A percentile compares a stretch with the other conserved stretches of the same genome.
phyloP scores from a whole-genome alignment of 2,797 vertebrate species.

The Macropus fuliginosus region DNA sequence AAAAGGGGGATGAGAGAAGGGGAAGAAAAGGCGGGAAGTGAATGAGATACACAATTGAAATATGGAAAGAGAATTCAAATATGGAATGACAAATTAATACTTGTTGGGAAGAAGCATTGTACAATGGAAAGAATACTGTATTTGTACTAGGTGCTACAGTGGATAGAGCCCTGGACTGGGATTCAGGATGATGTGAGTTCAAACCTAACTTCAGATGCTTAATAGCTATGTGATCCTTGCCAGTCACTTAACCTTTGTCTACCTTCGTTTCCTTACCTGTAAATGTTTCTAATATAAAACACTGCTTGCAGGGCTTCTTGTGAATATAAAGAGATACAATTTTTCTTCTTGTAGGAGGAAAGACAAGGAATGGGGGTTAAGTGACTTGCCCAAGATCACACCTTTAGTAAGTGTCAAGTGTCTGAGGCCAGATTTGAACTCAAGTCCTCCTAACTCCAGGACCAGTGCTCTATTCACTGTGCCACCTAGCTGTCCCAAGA shows the following conservation, averaged over 20 bases:
- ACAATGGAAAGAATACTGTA: not conserved
- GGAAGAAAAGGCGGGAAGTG: not conserved
- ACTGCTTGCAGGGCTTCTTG: not conserved
- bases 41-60: not conserved
- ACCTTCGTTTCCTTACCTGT: not conserved
- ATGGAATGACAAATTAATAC: not conserved
- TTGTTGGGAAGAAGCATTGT: not conserved
- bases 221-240: not conserved
- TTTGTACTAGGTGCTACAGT: not conserved
- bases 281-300: too few relatives aligned
- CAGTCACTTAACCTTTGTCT: not conserved
- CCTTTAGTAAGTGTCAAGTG: too few relatives aligned
- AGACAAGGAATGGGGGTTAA: too few relatives aligned
- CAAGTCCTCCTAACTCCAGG: too few relatives aligned
- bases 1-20: not conserved
- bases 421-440: too few relatives aligned
- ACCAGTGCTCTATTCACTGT: too few relatives aligned
- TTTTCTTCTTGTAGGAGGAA: too few relatives aligned
- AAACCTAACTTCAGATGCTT: not conserved
- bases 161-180: not conserved
- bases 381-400: too few relatives aligned
- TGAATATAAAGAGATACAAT: not conserved
- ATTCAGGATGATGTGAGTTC: not conserved
- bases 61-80: not conserved
- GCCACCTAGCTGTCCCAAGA: too few relatives aligned